Evolutionary conservation across 1,140 invertebrate genomes (phyloP).

Genomic region (Sycophila sp.): DNA sequence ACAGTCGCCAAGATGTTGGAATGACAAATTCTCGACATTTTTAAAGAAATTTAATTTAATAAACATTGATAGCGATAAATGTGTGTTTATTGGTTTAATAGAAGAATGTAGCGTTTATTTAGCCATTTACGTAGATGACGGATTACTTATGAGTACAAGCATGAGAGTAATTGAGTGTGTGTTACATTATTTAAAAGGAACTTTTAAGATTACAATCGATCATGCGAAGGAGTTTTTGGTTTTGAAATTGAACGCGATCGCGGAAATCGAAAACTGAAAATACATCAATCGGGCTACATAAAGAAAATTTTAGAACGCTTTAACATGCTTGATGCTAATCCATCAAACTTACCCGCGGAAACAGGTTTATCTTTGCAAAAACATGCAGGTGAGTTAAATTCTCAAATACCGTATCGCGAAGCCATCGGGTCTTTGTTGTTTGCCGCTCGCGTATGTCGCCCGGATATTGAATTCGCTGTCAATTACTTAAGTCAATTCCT

Average conservation of each 20-base stretch:
- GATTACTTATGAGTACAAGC: slow-evolving; percentile 48
- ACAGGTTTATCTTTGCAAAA: not conserved
- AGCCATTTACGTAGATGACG: slow-evolving; percentile 45
- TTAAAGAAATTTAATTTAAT: slow-evolving; percentile 35
- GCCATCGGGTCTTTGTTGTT: slow-evolving; percentile 56
- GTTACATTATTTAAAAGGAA: slow-evolving; percentile 36
- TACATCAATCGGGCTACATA: not conserved
- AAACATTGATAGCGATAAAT: slow-evolving; percentile 40
- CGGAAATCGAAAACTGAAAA: slow-evolving; percentile 7
- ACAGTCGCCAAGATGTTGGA: slow-evolving; percentile 50
- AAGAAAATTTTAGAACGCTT: not conserved
- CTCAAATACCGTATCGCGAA: slow-evolving; percentile 45
- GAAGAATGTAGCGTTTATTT: slow-evolving; percentile 6
- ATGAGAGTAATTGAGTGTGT: slow-evolving; percentile 37
- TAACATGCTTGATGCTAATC: not conserved
- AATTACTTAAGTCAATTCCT: slow-evolving; percentile 45
- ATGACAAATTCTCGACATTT: slow-evolving; percentile 45
- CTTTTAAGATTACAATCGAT: slow-evolving; percentile 46
- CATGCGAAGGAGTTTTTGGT: slow-evolving; percentile 41
- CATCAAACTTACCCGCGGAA: not conserved
- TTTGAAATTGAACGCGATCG: slow-evolving; percentile 46
- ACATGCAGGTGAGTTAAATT: too few species aligned
- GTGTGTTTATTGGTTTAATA: slow-evolving; percentile 36
- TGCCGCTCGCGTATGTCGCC: slow-evolving; percentile 50
- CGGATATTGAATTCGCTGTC: slow-evolving; percentile 56